Evolutionary conservation across 1,140 invertebrate species (phyloP), one percentile per base, ranked within the genome.

Genomic region (Polypedilum vanderplanki): DNA sequence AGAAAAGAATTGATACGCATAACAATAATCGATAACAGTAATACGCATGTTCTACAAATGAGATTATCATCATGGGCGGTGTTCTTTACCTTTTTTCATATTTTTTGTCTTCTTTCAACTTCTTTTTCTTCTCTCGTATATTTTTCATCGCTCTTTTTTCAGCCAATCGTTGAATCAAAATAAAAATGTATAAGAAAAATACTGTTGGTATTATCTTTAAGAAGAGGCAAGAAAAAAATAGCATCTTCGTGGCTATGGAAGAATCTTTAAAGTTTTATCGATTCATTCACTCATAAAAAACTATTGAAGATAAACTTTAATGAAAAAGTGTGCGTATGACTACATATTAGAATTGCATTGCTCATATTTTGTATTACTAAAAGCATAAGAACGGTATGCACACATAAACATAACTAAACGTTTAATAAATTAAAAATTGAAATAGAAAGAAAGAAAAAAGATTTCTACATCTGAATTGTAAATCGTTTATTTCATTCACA

Each of bases 21-120:
- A 57, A 57, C 46, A 57, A 57, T 57, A 57, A 57, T 57, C 46
- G 46, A 57, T 57, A 57, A 57, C 46, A 57, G 46, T 57, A 57
- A 57, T 57, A 57, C 46, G 46, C 46, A 57, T 57, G 46, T 57
- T 57, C 46, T 57, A 57, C 46, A 57, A n/a, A 57, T n/a, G 46
- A 57, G n/a, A 57, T 57, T 57, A 57, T 57, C n/a, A 57, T 57
- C n/a, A 57, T 57, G 46, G 46, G 46, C 46, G 46, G 46, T 33
- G 24, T 57, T 57, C 46, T n/a, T n/a, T n/a, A 57, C 46, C 46
- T 57, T 57, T 57, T 57, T 33, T 33, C 5, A n/a, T 12, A 57
- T 57, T 57, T 33, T 33, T 33, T 33, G 24, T 33, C 24, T 33
- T 33, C 24, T 33, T 33, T 5, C 24, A 33, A 33, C 24, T 33